Percentiles rank a stretch among this genome's conserved stretches.
These are phyloP conservation scores for Nasonia giraulti DNA, from an alignment of 1,140 invertebrate species.

Conservation along the genomic window DNA sequence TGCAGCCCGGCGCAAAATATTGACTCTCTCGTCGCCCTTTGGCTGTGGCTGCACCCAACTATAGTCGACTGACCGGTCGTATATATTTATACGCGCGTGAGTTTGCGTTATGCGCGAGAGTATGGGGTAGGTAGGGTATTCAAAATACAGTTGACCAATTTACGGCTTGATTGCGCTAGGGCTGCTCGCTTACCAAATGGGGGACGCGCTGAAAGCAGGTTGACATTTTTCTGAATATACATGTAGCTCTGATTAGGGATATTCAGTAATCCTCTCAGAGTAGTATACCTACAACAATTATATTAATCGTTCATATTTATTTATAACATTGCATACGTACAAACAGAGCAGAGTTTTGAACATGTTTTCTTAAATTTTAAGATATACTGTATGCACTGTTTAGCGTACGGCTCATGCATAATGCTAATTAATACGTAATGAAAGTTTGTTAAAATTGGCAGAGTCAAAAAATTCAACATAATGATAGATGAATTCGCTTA, in stretches of 20 bases:
- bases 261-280: too few species aligned
- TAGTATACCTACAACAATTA: too few species aligned
- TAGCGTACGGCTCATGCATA: background rate
- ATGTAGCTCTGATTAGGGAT: too few species aligned
- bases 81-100: background rate
- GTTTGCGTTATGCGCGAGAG: background rate
- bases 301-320: too few species aligned
- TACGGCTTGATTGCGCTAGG: background rate
- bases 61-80: background rate
- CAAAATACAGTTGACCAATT: conserved; percentile 24
- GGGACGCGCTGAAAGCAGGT: too few species aligned
- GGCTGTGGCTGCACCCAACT: background rate
- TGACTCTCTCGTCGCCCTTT: background rate
- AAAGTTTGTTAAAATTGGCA: background rate
- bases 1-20: conserved; percentile 35
- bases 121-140: background rate
- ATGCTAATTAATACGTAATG: background rate
- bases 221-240: too few species aligned
- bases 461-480: background rate
- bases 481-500: background rate
- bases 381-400: too few species aligned
- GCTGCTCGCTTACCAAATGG: too few species aligned
- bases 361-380: too few species aligned
- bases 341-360: too few species aligned
- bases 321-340: too few species aligned